Base-by-base conservation (phyloP, 2,888 invertebrate species). In the Aphodius granarius region DNA sequence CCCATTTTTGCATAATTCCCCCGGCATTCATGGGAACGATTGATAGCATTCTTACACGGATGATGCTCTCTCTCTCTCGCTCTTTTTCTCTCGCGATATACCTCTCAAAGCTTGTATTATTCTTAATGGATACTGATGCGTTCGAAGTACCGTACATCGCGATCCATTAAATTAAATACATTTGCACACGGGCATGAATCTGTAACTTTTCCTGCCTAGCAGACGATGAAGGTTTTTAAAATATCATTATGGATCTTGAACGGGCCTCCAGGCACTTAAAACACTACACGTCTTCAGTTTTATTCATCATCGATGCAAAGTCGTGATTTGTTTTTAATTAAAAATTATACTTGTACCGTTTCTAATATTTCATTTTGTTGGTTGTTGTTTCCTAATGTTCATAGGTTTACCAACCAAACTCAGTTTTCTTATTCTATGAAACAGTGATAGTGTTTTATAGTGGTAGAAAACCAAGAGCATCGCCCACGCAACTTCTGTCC, bases 61-160 rank as follows among this genome's bases (percentile, higher is more conserved):
- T 22, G 20, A 20, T 20, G 20, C 68, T 3, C 68, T n/a, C 22
- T 68, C 21, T 22, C 9, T 68, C 19, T 68, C 68, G 17, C 22
- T 22, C 21, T 19, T 21, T 68, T n/a, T 20, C 68, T 68, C 68
- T 3, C n/a, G 68, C 22, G n/a, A 19, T 68, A 43, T 43, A 43
- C 9, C 43, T 43, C 43, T 43, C 43, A 43, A 43, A 43, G 43
- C 43, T 13, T 43, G 43, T 43, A 43, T 43, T 22, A 20, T 68
- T 68, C 68, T 68, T 68, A 68, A 68, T 68, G 68, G 68, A 68
- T 22, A 68, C 68, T 68, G 68, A 68, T 68, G 68, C 68, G 20
- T 22, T 21, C 68, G 20, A 22, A 68, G 68, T 68, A 68, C 68
- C 68, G 68, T 68, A 68, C 68, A n/a, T n/a, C n/a, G 68, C 20